Base-by-base conservation (phyloP, 2,888 invertebrate species). In the Hybos culiciformis region DNA sequence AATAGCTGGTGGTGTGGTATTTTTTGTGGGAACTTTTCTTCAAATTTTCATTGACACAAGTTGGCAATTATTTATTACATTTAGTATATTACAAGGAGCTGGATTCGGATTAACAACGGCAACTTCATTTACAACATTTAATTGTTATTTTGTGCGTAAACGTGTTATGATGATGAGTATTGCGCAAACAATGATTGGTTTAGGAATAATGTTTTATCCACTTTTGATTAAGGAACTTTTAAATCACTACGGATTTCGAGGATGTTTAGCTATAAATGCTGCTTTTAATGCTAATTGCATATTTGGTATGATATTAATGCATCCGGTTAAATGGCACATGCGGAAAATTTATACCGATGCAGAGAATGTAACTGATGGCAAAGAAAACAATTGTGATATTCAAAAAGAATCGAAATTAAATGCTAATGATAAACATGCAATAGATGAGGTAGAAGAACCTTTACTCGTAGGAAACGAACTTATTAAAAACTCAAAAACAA, bases 101-200 rank as follows among this genome's bases (percentile, higher is more conserved):
- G 83, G 81, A 6, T 75, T 81, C 41, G 84, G 84, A 0, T 66
- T 83, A 0, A 77, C 83, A 68, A 69, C 82, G 47, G 82, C 83
- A 31, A 74, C 83, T 4, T 72, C 77, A 37, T 80, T 78, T 50
- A 79, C 82, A 2, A 77, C 78, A 6, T 80, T 85, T 53, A 83
- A 84, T 53, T 73, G 76, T 48, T 84, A 82, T 54, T 84, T 84
- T 54, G 74, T 77, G 0, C 73, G 74, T 53, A 78, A 72, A 54
- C 70, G 82, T 6, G 77, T 78, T 0, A 70, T 79, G 41, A 78
- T 83, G 69, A 83, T 83, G 80, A 78, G 80, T 44, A 71, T 78
- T 11, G 74, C 80, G n/a, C 84, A 84, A 59, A 74, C 78, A 0
- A 62, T 80, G 49, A 77, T 83, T 52, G 80, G 79, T 8, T 57